A percentile compares a stretch with the other conserved stretches of the same genome.
Conservation (phyloP, 2,888 invertebrate species). For the Pyrrhosoma nymphula region DNA sequence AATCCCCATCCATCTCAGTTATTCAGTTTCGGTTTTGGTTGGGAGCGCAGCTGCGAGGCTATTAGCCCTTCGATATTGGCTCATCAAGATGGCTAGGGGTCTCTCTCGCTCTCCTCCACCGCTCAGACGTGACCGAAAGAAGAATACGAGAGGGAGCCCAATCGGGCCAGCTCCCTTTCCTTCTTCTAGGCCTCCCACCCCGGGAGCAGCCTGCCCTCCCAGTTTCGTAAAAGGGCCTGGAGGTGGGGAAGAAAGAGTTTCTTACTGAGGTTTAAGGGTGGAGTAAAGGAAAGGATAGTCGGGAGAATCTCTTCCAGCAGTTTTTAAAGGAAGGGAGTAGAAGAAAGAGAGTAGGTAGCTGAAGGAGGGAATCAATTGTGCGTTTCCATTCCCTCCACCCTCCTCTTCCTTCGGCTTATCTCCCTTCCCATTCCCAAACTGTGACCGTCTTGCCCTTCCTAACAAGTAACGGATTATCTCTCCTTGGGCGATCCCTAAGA, state of each 20-base stretch:
- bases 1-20: not conserved
- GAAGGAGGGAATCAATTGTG: not conserved
- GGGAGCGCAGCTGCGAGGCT: conserved; percentile 29
- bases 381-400: not conserved
- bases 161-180: not conserved
- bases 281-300: not conserved
- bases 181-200: not conserved
- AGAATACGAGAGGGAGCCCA: not conserved
- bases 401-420: not conserved
- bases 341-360: not conserved
- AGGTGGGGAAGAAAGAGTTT: not conserved
- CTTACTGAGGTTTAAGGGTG: too few species aligned
- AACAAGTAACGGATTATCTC: conserved; percentile 49
- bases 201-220: not conserved
- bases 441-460: not conserved
- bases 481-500: conserved; percentile 9
- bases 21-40: conserved; percentile 44
- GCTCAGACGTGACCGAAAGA: conserved; percentile 47
- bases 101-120: not conserved
- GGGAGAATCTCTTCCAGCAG: not conserved
- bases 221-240: not conserved
- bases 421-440: not conserved
- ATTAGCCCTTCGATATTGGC: conserved; percentile 51
- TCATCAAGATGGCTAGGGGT: conserved; percentile 49
- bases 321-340: not conserved